Base-by-base conservation (phyloP, 92 coral and sea anemone species). In the Montipora capitata region DNA sequence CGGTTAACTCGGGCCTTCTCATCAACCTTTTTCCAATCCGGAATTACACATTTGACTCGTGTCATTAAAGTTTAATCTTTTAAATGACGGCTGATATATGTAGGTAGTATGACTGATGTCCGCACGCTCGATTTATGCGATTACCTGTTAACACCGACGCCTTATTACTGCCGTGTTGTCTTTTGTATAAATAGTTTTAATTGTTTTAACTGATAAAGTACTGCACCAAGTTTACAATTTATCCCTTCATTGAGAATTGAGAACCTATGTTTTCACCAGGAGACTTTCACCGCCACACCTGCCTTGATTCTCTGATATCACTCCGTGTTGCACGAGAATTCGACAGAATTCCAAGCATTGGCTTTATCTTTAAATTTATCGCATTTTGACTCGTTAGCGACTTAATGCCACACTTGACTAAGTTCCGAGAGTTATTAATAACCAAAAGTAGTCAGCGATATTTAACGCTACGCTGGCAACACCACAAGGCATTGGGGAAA, bases 371-470 rank as follows among this genome's bases (percentile, higher is more conserved):
- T 16, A 39, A 56, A 5, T 72, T 27, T 5, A 52, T 48, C 65
- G 49, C 13, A 68, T 20, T 51, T 42, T 40, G 20, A 78, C 61
- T 59, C 73, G 72, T 54, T 78, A 44, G 48, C 44, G 77, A 73
- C 13, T 49, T 61, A 79, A 79, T 18, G 8, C 70, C 11, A 64
- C 61, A 15, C 77, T 69, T n/a, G 17, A 81, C 70, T 68, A 13
- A 51, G 39, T 68, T 68, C 85, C 76, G 85, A 16, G 68, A 69
- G 40, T 18, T 63, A 44, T 70, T 68, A 52, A 68, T 10, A 68
- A n/a, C 10, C 51, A 35, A 14, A 65, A 45, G 14, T 12, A 68
- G 68, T 42, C 13, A 20, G 18, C 11, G 66, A 77, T 54, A 41
- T 54, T 54, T 42, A 59, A 35, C 45, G 52, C 61, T 54, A 8